Evolutionary conservation across 2,797 vertebrate species (phyloP), one percentile per base, ranked within the genome.

Genomic region (Schizopygopsis pylzovi): DNA sequence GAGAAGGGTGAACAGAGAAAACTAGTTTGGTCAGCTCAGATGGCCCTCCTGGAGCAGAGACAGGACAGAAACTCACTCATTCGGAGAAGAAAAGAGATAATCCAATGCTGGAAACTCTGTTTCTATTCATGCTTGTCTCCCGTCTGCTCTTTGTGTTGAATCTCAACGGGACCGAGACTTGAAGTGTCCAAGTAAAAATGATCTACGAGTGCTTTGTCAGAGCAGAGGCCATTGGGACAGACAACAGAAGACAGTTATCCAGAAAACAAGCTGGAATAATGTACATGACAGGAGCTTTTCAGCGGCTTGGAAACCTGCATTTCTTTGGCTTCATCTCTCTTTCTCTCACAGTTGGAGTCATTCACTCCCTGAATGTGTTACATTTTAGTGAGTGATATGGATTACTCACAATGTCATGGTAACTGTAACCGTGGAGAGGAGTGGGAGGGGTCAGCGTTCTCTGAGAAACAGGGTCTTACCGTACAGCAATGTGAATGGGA

Each of bases 351-450:
- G 78, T 79, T 63, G 10, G 63, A 63, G 63, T 65, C 73, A 80
- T 43, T 43, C 59, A 61, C 54, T 79, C 81, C 70, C 73, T 41
- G 41, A 83, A 72, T 41, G 81, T 83, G 81, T 79, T 80, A 82
- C 6, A 83, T 70, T 82, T 56, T 85, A 85, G 70, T 86, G 84
- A 87, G 86, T 86, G 72, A 88, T 81, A 85, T 61, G 73, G 79
- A 85, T 87, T 87, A 83, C 81, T 87, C 79, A 72, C 83, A 86
- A 71, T 83, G 87, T 85, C 89, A 88, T 88, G 85, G 89, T 83
- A 87, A 89, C 89, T 0, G 82, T 89, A 82, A 85, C 89, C 87
- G 79, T 87, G 87, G 89, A 88, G 79, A 89, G 43, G 25, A 86
- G 56, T 16, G 63, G 87, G 67, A 54, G 76, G 82, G 75, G 85